These are phyloP conservation scores for Cephus pulcher DNA, from an alignment of 2,888 invertebrate genomes.

Conservation along the genomic window DNA sequence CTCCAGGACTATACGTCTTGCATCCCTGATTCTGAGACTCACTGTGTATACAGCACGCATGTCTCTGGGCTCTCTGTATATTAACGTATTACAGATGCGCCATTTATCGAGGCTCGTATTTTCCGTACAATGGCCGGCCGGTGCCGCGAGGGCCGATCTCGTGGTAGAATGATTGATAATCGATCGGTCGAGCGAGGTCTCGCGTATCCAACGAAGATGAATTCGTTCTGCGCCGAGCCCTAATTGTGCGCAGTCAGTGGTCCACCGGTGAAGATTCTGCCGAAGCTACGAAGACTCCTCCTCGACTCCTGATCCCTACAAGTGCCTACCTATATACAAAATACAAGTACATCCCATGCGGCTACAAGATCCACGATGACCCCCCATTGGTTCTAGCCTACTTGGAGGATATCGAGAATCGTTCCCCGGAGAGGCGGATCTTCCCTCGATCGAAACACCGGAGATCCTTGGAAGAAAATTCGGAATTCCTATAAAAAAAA, in stretches of 20 bases:
- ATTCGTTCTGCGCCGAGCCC: conserved; percentile 56
- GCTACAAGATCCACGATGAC: not conserved
- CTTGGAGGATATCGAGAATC: not conserved
- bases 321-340: not conserved
- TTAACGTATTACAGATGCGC: conserved; percentile 6
- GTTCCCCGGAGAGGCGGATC: not conserved
- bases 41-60: not conserved
- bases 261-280: conserved; percentile 30
- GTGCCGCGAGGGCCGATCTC: not conserved
- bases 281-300: not conserved
- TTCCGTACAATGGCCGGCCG: conserved; percentile 1
- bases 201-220: conserved; percentile 57
- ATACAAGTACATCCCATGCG: not conserved
- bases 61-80: not conserved
- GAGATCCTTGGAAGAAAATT: not conserved
- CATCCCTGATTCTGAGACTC: not conserved
- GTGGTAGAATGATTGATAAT: conserved; percentile 57
- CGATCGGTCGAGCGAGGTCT: conserved; percentile 53
- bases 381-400: not conserved
- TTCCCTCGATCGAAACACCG: not conserved
- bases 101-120: conserved; percentile 6
- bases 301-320: not conserved
- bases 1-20: not conserved
- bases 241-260: conserved; percentile 63
- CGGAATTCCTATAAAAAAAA: not conserved